Base-by-base conservation (phyloP, 2,113 vertebrate genomes). In the Salminus brasiliensis region DNA sequence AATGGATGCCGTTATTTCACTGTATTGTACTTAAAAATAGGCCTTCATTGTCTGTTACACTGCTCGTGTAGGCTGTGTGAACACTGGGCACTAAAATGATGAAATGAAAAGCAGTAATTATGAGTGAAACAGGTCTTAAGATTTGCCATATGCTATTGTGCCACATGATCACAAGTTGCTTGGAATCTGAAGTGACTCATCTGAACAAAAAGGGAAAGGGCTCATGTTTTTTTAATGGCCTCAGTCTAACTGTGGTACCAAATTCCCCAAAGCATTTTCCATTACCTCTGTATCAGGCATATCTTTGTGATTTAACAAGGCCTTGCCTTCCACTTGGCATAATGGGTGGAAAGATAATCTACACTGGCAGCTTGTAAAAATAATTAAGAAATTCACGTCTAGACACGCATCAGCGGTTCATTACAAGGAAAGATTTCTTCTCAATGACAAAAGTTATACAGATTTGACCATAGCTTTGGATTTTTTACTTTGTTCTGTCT, bases 381-480 rank as follows among this genome's bases (percentile, higher is more conserved):
- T 43, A 43, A 73, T 45, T n/a, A 76, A 57, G 45, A 76, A 69
- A 76, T 43, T 1, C 25, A 36, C 39, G 62, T 74, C 82, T 80
- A 72, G 68, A 84, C 74, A 72, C 53, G 59, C 59, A 60, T 78
- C 53, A 82, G 74, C 69, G 72, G 62, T 72, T 53, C 25, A 66
- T 76, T 65, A 66, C 30, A 36, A 52, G 41, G n/a, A 34, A 32
- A 73, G 29, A 29, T 55, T 29, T 30, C 70, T 36, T 53, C 29
- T 32, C 36, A 57, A 59, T 59, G 34, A 21, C 25, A 65, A 2
- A 65, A 65, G 32, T 32, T 23, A 32, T 72, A 47, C 45, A 65
- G 45, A 53, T 3, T n/a, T 63, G 65, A 69, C 45, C 36, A 62
- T 0, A 25, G 34, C 18, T 72, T 25, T 72, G 53, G 10, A 57